Conservation (phyloP, 1,140 invertebrate genomes). For the Metaphire vulgaris region DNA sequence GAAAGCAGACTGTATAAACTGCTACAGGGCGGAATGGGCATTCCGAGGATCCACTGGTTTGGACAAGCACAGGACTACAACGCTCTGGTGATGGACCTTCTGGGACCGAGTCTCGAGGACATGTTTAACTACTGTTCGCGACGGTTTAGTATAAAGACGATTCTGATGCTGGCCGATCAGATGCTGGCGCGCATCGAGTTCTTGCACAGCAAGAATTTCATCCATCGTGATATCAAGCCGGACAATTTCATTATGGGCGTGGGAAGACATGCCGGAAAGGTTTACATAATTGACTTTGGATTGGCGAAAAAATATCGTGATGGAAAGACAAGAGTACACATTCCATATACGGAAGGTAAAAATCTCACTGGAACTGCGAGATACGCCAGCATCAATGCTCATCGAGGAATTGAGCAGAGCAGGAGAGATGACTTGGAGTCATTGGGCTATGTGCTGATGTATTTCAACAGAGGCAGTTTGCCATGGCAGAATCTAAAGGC, state of each 20-base stretch:
- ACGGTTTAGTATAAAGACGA: conserved; percentile 52
- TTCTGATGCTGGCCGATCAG: conserved; percentile 87
- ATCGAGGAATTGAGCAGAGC: conserved; percentile 47
- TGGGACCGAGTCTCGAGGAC: conserved; percentile 52
- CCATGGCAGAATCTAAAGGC: conserved; percentile 88
- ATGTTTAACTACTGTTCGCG: conserved; percentile 52
- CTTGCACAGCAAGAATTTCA: conserved; percentile 67
- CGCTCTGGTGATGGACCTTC: conserved; percentile 51
- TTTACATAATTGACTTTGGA: conserved; percentile 92
- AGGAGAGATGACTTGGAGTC: conserved; percentile 94
- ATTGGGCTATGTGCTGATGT: conserved; percentile 91
- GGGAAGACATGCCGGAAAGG: conserved; percentile 28
- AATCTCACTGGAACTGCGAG: conserved; percentile 22
- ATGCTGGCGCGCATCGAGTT: conserved; percentile 61
- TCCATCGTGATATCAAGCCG: conserved; percentile 36
- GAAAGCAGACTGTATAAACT: conserved; percentile 28
- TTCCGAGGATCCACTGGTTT: conserved; percentile 26
- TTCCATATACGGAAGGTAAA: not conserved
- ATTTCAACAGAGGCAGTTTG: conserved; percentile 80
- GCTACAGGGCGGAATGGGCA: conserved; percentile 27
- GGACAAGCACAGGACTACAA: conserved; percentile 36
- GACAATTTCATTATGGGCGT: conserved; percentile 60
- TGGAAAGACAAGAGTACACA: conserved; percentile 31
- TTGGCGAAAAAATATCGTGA: conserved; percentile 83
- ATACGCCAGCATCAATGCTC: conserved; percentile 24